Conservation (phyloP, 2,888 invertebrate species). For the Pollenia angustigena region DNA sequence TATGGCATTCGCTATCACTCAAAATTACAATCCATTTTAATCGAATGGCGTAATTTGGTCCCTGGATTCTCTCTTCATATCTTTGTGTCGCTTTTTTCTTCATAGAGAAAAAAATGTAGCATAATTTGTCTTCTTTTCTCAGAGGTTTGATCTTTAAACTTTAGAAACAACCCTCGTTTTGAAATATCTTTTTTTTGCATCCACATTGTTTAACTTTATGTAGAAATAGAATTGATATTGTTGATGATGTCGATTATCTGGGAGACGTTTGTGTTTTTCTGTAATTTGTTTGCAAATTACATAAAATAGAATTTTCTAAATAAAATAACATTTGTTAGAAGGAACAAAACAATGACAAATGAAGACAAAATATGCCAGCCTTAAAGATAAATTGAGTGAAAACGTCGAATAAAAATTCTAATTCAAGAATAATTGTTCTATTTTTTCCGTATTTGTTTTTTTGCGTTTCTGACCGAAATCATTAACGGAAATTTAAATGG, state of each 20-base stretch:
- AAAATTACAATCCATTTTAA: no score
- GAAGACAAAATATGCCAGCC: constrained; percentile 17
- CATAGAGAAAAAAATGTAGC: no score
- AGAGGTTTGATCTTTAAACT: not conserved
- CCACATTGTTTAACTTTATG: not conserved
- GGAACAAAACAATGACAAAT: constrained; percentile 30
- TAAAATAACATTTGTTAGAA: constrained; percentile 41
- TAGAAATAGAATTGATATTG: not conserved
- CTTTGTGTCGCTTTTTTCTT: no score
- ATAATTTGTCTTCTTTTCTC: no score
- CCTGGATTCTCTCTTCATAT: no score
- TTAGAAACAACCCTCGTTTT: not conserved
- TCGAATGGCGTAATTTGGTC: no score
- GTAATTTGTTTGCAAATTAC: not conserved
- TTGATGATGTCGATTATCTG: constrained; percentile 5
- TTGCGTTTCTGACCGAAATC: not conserved
- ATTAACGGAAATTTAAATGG: not conserved
- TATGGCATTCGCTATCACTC: no score
- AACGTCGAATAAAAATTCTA: constrained; percentile 20
- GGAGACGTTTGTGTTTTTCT: not conserved
- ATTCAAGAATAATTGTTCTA: not conserved
- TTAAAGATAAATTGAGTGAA: constrained; percentile 56
- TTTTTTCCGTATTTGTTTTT: not conserved
- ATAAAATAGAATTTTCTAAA: constrained; percentile 19
- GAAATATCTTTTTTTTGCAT: not conserved